Evolutionary conservation across 2,113 vertebrate genomes (phyloP).

Genomic region (Tragulus kanchil): DNA sequence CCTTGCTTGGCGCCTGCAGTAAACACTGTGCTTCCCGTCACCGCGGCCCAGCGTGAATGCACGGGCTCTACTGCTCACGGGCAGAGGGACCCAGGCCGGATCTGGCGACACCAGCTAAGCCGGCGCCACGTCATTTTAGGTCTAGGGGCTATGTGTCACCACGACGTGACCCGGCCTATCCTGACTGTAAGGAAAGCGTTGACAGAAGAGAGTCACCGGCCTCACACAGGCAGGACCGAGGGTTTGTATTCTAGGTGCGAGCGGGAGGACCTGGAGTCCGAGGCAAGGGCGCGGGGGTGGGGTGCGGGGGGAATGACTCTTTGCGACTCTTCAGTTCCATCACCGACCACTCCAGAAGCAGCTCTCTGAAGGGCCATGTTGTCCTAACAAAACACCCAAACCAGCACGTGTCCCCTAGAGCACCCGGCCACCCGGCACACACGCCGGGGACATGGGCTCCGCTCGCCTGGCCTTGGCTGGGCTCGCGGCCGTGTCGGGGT

Average conservation of each 20-base stretch:
- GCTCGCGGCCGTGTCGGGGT: fast-evolving
- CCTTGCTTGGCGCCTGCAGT: background rate
- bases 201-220: too few species aligned
- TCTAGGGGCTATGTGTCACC: background rate
- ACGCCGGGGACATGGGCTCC: fast-evolving
- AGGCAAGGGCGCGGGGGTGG: too few species aligned
- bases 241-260: too few species aligned
- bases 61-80: background rate
- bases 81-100: background rate
- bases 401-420: fast-evolving
- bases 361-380: too few species aligned
- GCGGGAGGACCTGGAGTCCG: too few species aligned
- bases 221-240: too few species aligned
- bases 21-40: fast-evolving
- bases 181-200: too few species aligned
- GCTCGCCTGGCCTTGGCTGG: background rate
- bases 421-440: fast-evolving
- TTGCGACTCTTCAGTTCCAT: too few species aligned
- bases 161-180: background rate
- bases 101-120: background rate
- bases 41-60: fast-evolving
- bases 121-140: fast-evolving
- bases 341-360: background rate
- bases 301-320: too few species aligned
- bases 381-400: fast-evolving